Conservation (phyloP, 2,797 vertebrate genomes). For the Carapus acus region DNA sequence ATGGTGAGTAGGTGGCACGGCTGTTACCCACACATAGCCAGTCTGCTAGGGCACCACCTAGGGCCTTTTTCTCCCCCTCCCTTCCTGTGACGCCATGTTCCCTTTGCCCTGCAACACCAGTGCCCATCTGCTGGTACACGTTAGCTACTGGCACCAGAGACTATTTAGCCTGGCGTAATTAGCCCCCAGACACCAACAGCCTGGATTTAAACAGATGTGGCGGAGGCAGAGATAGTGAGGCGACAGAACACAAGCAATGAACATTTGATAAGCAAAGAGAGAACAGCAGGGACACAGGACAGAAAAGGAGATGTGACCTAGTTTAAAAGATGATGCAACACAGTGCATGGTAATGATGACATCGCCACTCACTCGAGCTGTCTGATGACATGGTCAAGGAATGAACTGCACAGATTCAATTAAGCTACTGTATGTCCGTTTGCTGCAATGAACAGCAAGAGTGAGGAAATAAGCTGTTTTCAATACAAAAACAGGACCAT, state of each 20-base stretch:
- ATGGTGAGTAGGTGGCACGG: conserved; percentile 67
- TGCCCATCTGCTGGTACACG: conserved; percentile 74
- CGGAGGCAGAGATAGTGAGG: conserved; percentile 56
- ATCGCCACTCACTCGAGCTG: conserved; percentile 49
- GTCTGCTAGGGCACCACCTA: conserved; percentile 68
- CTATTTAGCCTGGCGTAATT: conserved; percentile 73
- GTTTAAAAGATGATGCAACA: conserved; percentile 72
- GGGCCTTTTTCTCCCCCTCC: conserved; percentile 42
- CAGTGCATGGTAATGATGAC: conserved; percentile 64
- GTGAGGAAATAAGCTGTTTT: conserved; percentile 38
- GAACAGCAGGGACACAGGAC: background rate
- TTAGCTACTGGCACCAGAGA: conserved; percentile 70
- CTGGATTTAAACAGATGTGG: conserved; percentile 76
- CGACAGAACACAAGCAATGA: conserved; percentile 54
- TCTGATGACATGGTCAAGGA: conserved; percentile 35
- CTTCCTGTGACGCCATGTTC: conserved; percentile 62
- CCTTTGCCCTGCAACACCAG: conserved; percentile 65
- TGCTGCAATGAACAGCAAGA: conserved; percentile 33
- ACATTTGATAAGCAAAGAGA: conserved; percentile 59
- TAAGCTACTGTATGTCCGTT: conserved; percentile 48
- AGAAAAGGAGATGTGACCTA: conserved; percentile 64
- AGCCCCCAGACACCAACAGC: conserved; percentile 74
- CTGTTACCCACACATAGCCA: conserved; percentile 69
- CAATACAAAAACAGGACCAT: conserved; percentile 13
- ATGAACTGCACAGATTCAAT: conserved; percentile 56